These are phyloP conservation scores for Cavia aperea DNA, from an alignment of 2,113 vertebrate genomes.

Conservation along the genomic window DNA sequence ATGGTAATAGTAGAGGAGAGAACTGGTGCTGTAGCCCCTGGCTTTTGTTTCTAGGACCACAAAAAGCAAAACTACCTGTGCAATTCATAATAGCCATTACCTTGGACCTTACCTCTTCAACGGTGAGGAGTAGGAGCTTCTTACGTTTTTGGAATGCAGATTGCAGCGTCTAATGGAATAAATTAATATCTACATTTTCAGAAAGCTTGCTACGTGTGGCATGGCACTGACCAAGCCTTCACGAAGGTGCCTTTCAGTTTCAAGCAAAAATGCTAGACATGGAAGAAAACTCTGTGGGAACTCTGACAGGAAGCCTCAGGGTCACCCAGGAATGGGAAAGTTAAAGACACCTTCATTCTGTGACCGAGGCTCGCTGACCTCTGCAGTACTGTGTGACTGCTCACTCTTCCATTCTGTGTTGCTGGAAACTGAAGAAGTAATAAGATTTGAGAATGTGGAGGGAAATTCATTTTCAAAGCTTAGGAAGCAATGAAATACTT, in stretches of 20 bases:
- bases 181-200: background rate
- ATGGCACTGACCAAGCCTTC: background rate
- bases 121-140: background rate
- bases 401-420: background rate
- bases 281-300: background rate
- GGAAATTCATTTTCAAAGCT: background rate
- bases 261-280: background rate
- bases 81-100: background rate
- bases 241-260: background rate
- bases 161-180: slow-evolving; percentile 29
- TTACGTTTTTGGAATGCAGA: background rate
- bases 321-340: background rate
- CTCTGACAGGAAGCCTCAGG: background rate
- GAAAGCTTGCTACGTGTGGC: background rate
- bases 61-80: background rate
- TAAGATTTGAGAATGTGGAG: background rate
- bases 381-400: background rate
- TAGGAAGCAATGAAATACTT: slow-evolving; percentile 4
- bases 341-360: background rate
- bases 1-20: background rate
- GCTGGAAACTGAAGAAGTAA: background rate
- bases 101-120: background rate
- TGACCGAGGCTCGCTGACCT: background rate
- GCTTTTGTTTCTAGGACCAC: background rate
- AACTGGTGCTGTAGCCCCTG: background rate